Evolutionary conservation across 1,140 invertebrate genomes (phyloP).

Genomic region (Micrasema longulum): DNA sequence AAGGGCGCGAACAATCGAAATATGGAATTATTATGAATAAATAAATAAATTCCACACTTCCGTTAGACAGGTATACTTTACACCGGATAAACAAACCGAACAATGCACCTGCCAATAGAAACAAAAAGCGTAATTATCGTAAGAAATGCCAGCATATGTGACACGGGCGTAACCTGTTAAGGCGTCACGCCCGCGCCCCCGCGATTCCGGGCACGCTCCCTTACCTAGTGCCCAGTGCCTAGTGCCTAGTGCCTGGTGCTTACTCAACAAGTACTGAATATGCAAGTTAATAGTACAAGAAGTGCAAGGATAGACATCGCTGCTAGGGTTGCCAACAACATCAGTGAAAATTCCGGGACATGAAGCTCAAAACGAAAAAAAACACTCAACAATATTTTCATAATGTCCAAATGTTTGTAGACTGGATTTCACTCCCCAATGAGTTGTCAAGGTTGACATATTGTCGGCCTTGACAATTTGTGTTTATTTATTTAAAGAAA

Average conservation of each 20-base stretch:
- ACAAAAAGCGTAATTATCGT: slow-evolving; percentile 50
- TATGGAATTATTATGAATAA: slow-evolving; percentile 42
- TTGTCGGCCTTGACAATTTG: too few relatives aligned
- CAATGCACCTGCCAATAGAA: slow-evolving; percentile 49
- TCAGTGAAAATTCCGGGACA: too few relatives aligned
- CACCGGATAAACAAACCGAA: slow-evolving; percentile 50
- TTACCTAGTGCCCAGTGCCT: too few relatives aligned
- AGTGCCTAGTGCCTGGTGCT: too few relatives aligned
- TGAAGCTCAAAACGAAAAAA: too few relatives aligned
- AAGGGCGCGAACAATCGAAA: slow-evolving; percentile 35
- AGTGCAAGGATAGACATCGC: slow-evolving; percentile 4
- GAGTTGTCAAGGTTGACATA: too few relatives aligned
- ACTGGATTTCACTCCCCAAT: too few relatives aligned
- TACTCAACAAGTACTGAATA: too few relatives aligned
- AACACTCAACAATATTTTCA: too few relatives aligned
- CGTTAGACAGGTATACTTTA: slow-evolving; percentile 30
- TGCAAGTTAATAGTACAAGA: not conserved
- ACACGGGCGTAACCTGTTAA: slow-evolving; percentile 45
- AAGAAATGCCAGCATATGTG: slow-evolving; percentile 48
- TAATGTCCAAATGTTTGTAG: too few relatives aligned
- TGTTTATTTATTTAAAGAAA: too few relatives aligned
- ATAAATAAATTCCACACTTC: slow-evolving; percentile 49
- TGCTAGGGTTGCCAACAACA: too few relatives aligned
- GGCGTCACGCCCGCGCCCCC: slow-evolving; percentile 26
- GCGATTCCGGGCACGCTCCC: slow-evolving; percentile 23